phyloP scores from a whole-genome alignment of 2,888 invertebrate species.

The Eilema sororculum region DNA sequence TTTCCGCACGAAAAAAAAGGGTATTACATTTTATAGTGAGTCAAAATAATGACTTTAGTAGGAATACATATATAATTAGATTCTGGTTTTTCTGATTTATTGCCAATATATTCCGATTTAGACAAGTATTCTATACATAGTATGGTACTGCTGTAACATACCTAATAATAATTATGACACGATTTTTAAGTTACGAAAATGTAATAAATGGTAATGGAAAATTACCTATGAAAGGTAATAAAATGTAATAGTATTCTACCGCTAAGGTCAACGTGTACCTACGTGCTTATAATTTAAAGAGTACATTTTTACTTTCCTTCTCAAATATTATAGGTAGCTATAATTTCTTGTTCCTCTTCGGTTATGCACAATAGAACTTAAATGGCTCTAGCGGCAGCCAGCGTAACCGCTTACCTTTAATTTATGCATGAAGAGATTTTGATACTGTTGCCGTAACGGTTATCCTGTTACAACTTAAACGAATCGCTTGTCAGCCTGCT shows the following conservation, averaged over 20 bases:
- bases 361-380: slow-evolving; percentile 77
- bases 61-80: too few species aligned
- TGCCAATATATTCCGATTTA: too few species aligned
- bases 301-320: slow-evolving; percentile 14
- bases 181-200: too few species aligned
- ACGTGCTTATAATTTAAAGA: slow-evolving; percentile 18
- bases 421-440: slow-evolving; percentile 81
- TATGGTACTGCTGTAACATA: too few species aligned
- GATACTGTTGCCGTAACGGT: slow-evolving; percentile 59
- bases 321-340: slow-evolving; percentile 20
- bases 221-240: too few species aligned
- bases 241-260: not conserved
- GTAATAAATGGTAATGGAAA: too few species aligned
- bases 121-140: too few species aligned
- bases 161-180: too few species aligned
- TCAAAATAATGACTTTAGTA: too few species aligned
- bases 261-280: not conserved
- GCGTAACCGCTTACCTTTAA: slow-evolving; percentile 69
- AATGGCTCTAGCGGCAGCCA: slow-evolving; percentile 67
- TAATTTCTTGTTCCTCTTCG: slow-evolving; percentile 66
- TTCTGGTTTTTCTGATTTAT: too few species aligned
- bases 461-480: slow-evolving; percentile 57
- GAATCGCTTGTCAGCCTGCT: slow-evolving; percentile 48
- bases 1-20: too few species aligned
- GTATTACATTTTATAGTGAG: too few species aligned